phyloP scores from a whole-genome alignment of 2,113 vertebrate genomes.

The Sylvilagus bachmani region DNA sequence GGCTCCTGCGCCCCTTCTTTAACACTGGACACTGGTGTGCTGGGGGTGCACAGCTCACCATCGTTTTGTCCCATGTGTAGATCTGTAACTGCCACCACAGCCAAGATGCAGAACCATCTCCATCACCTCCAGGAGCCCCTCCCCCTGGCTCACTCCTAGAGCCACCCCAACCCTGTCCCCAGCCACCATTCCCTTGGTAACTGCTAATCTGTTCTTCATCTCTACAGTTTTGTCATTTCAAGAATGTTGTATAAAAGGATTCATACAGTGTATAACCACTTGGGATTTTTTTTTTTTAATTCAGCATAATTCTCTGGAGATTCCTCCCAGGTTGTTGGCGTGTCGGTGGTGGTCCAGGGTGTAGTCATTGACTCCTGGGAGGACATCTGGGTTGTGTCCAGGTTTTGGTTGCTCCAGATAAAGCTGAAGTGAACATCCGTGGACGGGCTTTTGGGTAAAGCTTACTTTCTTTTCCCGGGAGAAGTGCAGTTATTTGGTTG shows the following conservation, averaged over 20 bases:
- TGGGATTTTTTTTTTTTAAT: background rate
- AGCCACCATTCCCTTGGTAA: background rate
- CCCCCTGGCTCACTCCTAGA: background rate
- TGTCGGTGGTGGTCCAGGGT: background rate
- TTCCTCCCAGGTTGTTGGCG: background rate
- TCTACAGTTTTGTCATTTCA: conserved; percentile 3
- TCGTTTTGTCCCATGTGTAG: background rate
- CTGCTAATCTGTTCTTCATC: conserved; percentile 1
- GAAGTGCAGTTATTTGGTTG: background rate
- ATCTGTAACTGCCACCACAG: background rate
- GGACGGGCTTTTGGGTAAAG: background rate
- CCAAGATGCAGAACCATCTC: background rate
- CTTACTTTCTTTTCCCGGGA: background rate
- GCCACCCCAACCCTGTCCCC: background rate
- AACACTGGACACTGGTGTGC: background rate
- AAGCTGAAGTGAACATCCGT: conserved; percentile 69
- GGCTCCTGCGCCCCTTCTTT: background rate
- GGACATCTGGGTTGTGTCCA: background rate
- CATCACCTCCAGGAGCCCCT: background rate
- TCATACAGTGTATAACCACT: background rate
- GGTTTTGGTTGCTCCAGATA: conserved; percentile 65
- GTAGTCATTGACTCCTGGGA: background rate
- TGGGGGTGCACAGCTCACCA: background rate
- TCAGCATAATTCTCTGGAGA: background rate
- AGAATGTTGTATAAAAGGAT: background rate